Evolutionary conservation across 1,140 invertebrate genomes (phyloP).

Genomic region (Anagrus nilaparvatae): DNA sequence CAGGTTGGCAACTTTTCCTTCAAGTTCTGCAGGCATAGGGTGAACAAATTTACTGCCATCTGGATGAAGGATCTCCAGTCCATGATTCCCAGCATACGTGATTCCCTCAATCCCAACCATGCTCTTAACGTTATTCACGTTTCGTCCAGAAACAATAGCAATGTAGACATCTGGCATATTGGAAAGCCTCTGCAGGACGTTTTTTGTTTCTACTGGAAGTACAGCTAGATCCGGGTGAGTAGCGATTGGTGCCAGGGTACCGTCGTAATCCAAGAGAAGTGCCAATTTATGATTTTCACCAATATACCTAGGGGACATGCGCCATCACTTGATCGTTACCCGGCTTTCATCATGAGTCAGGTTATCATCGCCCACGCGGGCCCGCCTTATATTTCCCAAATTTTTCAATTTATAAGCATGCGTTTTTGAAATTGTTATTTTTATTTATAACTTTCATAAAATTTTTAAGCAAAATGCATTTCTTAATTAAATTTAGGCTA

Average conservation of each 20-base stretch:
- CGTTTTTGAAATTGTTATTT: constrained; percentile 18
- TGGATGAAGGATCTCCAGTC: constrained; percentile 78
- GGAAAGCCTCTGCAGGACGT: constrained; percentile 70
- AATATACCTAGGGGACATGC: constrained; percentile 59
- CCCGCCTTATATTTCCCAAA: constrained; percentile 20
- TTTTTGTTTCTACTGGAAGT: constrained; percentile 73
- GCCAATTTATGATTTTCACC: constrained; percentile 77
- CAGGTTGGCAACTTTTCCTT: constrained; percentile 67
- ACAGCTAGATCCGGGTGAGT: constrained; percentile 81
- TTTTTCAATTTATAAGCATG: neutral
- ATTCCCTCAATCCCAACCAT: constrained; percentile 87
- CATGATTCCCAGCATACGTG: constrained; percentile 85
- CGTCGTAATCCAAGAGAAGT: constrained; percentile 79
- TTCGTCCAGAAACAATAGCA: constrained; percentile 77
- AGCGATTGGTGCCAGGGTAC: constrained; percentile 78
- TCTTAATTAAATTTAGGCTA: constrained; percentile 5
- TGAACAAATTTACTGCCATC: constrained; percentile 85
- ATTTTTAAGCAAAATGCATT: neutral
- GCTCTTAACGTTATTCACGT: constrained; percentile 76
- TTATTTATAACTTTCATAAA: neutral
- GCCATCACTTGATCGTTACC: constrained; percentile 37
- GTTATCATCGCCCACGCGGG: constrained; percentile 31
- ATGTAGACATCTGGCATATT: constrained; percentile 82
- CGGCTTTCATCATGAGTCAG: constrained; percentile 36
- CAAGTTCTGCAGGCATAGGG: constrained; percentile 77